Base-by-base conservation (phyloP, 2,113 vertebrate species). In the Sapayoa aenigma region DNA sequence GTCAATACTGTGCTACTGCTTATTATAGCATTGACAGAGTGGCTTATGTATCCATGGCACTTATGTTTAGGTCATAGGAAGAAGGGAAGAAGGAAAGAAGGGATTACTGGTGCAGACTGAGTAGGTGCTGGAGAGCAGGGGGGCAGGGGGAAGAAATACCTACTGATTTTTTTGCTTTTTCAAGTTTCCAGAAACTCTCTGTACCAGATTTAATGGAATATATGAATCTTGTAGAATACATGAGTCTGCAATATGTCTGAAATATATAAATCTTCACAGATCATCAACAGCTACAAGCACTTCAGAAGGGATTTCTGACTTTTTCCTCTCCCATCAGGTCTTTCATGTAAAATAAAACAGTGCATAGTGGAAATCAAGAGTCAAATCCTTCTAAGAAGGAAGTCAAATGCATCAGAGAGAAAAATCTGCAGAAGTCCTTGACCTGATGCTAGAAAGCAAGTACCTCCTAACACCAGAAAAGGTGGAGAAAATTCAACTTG, bases 1-100 rank as follows among this genome's bases (percentile, higher is more conserved):
- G 79, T 95, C 90, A 89, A 35, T 95, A 78, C 42, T 68, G 56
- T 62, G 68, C 83, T 90, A 53, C 85, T 75, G 56, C 75, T 92
- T 86, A n/a, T 63, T 52, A 28, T 31, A 77, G 37, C 44, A 39
- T 17, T 66, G 67, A 53, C 71, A 80, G 66, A 67, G 84, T 75
- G 4, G 33, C 42, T 59, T 94, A 37, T 47, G n/a, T 66, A 73
- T 44, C 75, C 86, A 71, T 47, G 46, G 39, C 20, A 58, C 35
- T 87, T 67, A 12, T 21, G 46, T 85, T 94, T 77, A 80, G 69
- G 39, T 77, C 22, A 28, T 68, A 37, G 63, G 58, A 93, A 85
- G 17, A 23, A 80, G 41, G 63, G 58, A 93, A 85, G 17, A 23
- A 80, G 49, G 14, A 88, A 52, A 35, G 60, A 90, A 90, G 67